Percentiles rank a stretch among this genome's conserved stretches.
These are phyloP conservation scores for Atherix ibis DNA, from an alignment of 2,888 invertebrate species.

Conservation along the genomic window DNA sequence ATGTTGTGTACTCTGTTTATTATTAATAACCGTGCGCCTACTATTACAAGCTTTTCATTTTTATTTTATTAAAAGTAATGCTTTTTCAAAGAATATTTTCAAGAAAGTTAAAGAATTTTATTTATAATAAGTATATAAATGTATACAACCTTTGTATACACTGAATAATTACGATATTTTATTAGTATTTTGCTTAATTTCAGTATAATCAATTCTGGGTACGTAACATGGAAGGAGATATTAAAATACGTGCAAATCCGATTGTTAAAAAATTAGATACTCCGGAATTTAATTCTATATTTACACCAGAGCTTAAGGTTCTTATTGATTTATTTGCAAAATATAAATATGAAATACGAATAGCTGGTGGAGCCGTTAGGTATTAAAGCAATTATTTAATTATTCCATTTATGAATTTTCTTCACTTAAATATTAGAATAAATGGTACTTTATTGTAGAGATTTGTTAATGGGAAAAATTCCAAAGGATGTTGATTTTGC, in stretches of 20 bases:
- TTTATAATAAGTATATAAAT: no score
- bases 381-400: conserved; percentile 22
- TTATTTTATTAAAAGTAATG: neutral
- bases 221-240: conserved; percentile 13
- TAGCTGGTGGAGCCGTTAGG: conserved; percentile 95
- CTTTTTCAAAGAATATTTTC: neutral
- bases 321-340: conserved; percentile 63
- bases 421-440: neutral
- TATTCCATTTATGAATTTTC: neutral
- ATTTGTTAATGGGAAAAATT: conserved; percentile 56
- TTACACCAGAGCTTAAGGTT: conserved; percentile 62
- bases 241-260: conserved; percentile 41
- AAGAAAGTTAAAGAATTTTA: neutral
- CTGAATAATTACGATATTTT: neutral
- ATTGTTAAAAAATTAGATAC: conserved; percentile 53
- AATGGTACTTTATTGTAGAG: conserved; percentile 35
- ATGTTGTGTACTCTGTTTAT: neutral
- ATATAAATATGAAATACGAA: conserved; percentile 68
- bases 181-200: neutral
- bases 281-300: conserved; percentile 58
- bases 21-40: neutral
- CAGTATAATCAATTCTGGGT: neutral
- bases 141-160: neutral
- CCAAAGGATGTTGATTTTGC: conserved; percentile 97
- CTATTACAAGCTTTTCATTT: neutral